Evolutionary conservation across 2,888 invertebrate species (phyloP), one percentile per base, ranked within the genome.

Genomic region (Micoletzkya japonica): DNA sequence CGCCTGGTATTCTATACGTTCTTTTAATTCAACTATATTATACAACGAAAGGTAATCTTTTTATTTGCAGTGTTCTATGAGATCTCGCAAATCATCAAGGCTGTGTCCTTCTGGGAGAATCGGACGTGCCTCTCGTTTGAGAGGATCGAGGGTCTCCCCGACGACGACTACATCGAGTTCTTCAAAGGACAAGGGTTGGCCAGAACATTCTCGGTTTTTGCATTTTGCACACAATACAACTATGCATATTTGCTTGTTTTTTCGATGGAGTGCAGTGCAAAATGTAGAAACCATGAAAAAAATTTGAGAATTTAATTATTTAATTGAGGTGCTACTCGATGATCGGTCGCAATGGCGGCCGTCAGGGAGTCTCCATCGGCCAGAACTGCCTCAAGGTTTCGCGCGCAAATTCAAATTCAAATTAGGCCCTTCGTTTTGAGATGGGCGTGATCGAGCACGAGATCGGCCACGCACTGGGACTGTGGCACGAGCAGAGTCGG

Each of bases 261-360:
- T 14, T 10, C 44, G 44, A 44, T 44, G 44, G 44, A 10, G 20
- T 44, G 20, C 20, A 10, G 20, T 44, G 10, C 10, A 14, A 14
- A 14, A 44, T 44, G 20, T 44, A 44, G 26, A 32, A 68, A 68
- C 20, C 10, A 17, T 14, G 37, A 2, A 26, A 30, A 24, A 67
- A 1, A 6, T n/a, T n/a, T n/a, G n/a, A n/a, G n/a, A n/a, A n/a
- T n/a, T n/a, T n/a, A n/a, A n/a, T n/a, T n/a, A n/a, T n/a, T n/a
- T n/a, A n/a, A n/a, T n/a, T n/a, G n/a, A 82, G 82, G 54, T 85
- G 85, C 72, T 85, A 85, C 72, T 85, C 85, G 24, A 84, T 83
- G 84, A 85, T 85, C 39, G 85, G 85, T 2, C 66, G 79, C 10
- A 77, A 78, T 64, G 85, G 85, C 17, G 85, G 85, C 7, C 71